Evolutionary conservation across 2,797 vertebrate species (phyloP).

Genomic region (Betta splendens): DNA sequence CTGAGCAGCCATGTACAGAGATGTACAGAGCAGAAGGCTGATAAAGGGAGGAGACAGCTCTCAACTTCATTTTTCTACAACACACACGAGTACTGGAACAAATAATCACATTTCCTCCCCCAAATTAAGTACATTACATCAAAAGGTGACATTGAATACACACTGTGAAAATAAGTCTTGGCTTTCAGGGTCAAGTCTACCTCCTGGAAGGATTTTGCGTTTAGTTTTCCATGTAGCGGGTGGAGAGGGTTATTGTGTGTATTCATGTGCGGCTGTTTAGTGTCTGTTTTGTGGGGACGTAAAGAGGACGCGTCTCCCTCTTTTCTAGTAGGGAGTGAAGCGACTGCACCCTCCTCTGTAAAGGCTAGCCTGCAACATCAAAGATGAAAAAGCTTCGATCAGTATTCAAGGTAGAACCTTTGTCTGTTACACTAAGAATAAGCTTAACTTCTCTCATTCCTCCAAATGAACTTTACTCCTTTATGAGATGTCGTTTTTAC

Average conservation of each 20-base stretch:
- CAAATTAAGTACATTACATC: conserved; percentile 51
- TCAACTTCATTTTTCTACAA: too few relatives aligned
- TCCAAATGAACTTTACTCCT: conserved; percentile 79
- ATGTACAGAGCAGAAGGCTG: conserved; percentile 4
- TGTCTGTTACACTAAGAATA: conserved; percentile 73
- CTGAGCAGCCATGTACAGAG: conserved; percentile 23
- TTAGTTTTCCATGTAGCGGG: conserved; percentile 65
- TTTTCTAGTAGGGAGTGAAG: conserved; percentile 95
- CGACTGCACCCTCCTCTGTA: conserved; percentile 97
- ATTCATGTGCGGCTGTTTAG: conserved; percentile 58
- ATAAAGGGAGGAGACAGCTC: neutral
- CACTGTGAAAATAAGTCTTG: conserved; percentile 37
- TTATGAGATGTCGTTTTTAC: conserved; percentile 27
- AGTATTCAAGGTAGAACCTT: conserved; percentile 76
- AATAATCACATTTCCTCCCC: conserved; percentile 33
- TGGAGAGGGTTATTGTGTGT: conserved; percentile 55
- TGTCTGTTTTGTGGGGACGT: conserved; percentile 72
- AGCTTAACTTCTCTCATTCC: conserved; percentile 74
- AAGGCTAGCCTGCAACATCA: conserved; percentile 99
- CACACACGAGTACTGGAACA: conserved; percentile 28
- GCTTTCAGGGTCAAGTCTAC: conserved; percentile 55
- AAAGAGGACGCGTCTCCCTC: conserved; percentile 87
- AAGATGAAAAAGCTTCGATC: conserved; percentile 93
- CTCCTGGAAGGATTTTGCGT: conserved; percentile 67
- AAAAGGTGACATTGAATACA: conserved; percentile 37